These are phyloP conservation scores for Grammomys surdaster DNA, from an alignment of 2,113 vertebrate species.

Conservation along the genomic window DNA sequence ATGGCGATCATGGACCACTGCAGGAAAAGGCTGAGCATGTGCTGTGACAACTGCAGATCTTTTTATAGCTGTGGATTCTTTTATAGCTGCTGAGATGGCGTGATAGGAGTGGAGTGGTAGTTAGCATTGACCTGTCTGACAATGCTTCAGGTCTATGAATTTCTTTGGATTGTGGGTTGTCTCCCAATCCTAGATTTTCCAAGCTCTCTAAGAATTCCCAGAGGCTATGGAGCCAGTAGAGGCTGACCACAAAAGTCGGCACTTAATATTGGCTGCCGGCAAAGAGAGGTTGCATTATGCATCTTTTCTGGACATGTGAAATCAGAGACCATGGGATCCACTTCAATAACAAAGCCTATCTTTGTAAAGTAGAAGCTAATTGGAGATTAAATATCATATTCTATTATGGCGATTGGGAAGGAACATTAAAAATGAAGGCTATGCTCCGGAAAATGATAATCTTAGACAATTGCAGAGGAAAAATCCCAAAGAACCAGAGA, in stretches of 20 bases:
- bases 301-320: not conserved
- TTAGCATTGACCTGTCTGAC: constrained; percentile 32
- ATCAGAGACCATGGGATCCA: not conserved
- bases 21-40: not conserved
- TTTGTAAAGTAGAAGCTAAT: not conserved
- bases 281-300: not conserved
- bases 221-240: not conserved
- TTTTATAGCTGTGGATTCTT: constrained; percentile 58
- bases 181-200: constrained; percentile 14
- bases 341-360: not conserved
- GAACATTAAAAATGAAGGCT: constrained; percentile 38
- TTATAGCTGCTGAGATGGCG: constrained; percentile 53
- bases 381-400: constrained; percentile 31
- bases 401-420: constrained; percentile 16
- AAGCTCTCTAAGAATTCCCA: constrained; percentile 24
- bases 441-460: not conserved
- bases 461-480: constrained; percentile 28
- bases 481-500: not conserved
- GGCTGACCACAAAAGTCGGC: not conserved
- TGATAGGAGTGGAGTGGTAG: not conserved
- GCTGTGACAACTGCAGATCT: constrained; percentile 33
- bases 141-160: constrained; percentile 45
- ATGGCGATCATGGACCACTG: not conserved
- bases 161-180: constrained; percentile 36
- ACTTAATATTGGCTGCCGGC: not conserved